Conservation (phyloP, 2,888 invertebrate genomes). For the Nebria brevicollis region DNA sequence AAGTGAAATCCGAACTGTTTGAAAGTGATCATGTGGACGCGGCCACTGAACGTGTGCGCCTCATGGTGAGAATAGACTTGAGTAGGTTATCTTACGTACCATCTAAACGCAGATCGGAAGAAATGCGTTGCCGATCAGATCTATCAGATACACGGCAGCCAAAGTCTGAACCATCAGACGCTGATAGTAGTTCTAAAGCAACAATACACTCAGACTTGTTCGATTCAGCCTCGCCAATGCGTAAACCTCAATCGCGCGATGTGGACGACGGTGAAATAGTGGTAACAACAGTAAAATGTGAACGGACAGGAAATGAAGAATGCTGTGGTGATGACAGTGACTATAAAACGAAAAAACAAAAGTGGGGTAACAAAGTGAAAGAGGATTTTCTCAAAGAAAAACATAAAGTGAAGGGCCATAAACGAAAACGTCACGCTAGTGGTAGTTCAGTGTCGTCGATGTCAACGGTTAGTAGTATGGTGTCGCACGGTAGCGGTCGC, state of each 20-base stretch:
- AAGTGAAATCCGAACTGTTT: conserved; percentile 52
- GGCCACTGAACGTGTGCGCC: conserved; percentile 17
- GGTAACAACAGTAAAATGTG: conserved; percentile 50
- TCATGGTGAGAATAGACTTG: conserved; percentile 56
- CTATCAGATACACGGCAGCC: conserved; percentile 64
- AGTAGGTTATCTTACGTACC: conserved; percentile 58
- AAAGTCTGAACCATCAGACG: conserved; percentile 48
- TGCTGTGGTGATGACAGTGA: conserved; percentile 48
- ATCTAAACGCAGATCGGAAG: conserved; percentile 61
- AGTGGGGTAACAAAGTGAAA: conserved; percentile 43
- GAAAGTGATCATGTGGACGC: conserved; percentile 40
- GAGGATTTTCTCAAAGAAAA: conserved; percentile 38
- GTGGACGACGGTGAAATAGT: conserved; percentile 49
- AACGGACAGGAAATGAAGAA: conserved; percentile 49
- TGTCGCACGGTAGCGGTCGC: conserved; percentile 56
- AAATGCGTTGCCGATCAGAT: conserved; percentile 65
- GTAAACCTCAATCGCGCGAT: conserved; percentile 46
- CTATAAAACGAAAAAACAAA: conserved; percentile 47
- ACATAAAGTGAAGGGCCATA: conserved; percentile 51
- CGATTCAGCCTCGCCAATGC: conserved; percentile 43
- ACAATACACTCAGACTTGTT: conserved; percentile 46
- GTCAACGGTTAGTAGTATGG: conserved; percentile 58
- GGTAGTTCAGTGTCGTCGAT: conserved; percentile 60
- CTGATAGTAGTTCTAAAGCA: conserved; percentile 41
- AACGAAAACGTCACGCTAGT: conserved; percentile 61